phyloP scores from a whole-genome alignment of 2,797 vertebrate species.

The Muraenolepis orangiensis region DNA sequence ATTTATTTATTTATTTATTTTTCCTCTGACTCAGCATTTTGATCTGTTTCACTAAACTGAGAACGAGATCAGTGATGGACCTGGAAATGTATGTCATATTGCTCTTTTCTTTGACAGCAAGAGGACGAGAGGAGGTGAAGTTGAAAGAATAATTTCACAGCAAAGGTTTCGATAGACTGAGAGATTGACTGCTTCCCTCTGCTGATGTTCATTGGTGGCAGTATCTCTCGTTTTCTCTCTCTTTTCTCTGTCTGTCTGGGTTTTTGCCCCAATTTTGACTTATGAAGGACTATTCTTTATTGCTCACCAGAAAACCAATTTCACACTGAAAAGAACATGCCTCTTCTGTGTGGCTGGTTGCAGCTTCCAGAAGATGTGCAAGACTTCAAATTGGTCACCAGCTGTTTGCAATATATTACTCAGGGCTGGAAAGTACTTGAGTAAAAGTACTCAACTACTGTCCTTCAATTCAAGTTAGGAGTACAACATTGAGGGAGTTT shows the following conservation, averaged over 20 bases:
- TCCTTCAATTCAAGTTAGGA: not conserved
- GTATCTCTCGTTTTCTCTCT: not conserved
- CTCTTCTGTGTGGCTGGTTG: constrained; percentile 21
- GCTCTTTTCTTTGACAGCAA: constrained; percentile 2
- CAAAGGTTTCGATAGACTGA: constrained; percentile 12
- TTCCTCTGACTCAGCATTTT: not conserved
- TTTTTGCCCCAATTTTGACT: constrained; percentile 41
- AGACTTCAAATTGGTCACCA: constrained; percentile 34
- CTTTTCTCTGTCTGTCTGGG: constrained; percentile 18
- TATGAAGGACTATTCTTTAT: constrained; percentile 26
- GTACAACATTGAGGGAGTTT: not conserved
- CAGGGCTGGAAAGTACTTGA: not conserved
- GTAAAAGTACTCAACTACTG: not conserved
- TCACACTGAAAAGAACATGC: constrained; percentile 28
- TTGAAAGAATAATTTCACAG: constrained; percentile 12
- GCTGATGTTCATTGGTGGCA: constrained; percentile 22
- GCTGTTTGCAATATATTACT: not conserved
- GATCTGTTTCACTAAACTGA: not conserved
- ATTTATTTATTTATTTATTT: not conserved
- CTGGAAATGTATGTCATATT: constrained; percentile 4
- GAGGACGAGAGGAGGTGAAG: not conserved
- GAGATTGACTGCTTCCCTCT: constrained; percentile 29
- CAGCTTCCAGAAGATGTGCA: constrained; percentile 31
- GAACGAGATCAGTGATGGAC: constrained; percentile 1
- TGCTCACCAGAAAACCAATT: constrained; percentile 37